A percentile compares a stretch with the other conserved stretches of the same genome.
Conservation (phyloP, 2,113 vertebrate genomes). For the Forbesichthys papilliferus region DNA sequence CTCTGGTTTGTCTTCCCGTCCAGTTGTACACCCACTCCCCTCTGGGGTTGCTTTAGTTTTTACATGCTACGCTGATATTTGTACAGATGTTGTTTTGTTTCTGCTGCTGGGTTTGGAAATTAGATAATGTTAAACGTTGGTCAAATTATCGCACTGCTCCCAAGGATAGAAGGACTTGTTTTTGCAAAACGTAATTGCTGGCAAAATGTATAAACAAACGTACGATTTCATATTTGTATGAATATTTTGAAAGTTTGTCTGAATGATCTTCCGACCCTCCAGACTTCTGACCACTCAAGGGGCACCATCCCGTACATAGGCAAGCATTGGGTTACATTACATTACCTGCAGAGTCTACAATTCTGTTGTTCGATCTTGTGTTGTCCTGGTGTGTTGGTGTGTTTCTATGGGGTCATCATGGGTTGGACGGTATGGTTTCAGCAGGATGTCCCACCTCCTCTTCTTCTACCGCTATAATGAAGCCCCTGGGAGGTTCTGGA, state of each 20-base stretch:
- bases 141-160: not conserved
- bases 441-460: slow-evolving; percentile 84
- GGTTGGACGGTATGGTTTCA: slow-evolving; percentile 80
- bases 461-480: slow-evolving; percentile 86
- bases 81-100: not conserved
- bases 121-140: not conserved
- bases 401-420: slow-evolving; percentile 53
- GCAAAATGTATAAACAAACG: too few relatives aligned
- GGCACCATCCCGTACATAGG: not conserved
- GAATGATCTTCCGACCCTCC: too few relatives aligned
- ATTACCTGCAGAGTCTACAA: not conserved
- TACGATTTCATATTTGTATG: too few relatives aligned
- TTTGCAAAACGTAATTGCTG: too few relatives aligned
- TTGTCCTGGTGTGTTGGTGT: slow-evolving; percentile 38
- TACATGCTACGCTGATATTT: not conserved
- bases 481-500: slow-evolving; percentile 86
- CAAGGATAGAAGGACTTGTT: too few relatives aligned
- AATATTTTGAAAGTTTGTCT: too few relatives aligned
- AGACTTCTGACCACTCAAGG: too few relatives aligned
- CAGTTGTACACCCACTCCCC: not conserved
- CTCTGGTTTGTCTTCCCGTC: not conserved
- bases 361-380: slow-evolving; percentile 10
- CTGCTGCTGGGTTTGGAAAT: too few relatives aligned
- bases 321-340: not conserved
- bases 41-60: not conserved